phyloP scores from a whole-genome alignment of 2,888 invertebrate genomes.

The Trissolcus japonicus region DNA sequence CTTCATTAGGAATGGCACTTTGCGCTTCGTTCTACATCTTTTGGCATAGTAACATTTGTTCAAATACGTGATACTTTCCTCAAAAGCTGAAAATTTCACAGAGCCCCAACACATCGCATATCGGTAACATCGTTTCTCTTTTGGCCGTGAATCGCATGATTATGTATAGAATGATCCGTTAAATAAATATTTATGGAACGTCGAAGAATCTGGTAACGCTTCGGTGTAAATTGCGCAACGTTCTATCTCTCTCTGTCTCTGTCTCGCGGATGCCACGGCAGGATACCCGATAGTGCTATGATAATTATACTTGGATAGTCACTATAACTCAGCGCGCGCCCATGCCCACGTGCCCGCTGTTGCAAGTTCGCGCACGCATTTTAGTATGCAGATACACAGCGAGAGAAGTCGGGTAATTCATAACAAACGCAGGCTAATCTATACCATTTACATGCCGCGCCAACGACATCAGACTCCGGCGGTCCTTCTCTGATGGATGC shows the following conservation, averaged over 20 bases:
- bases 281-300: slow-evolving; percentile 44
- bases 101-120: background rate
- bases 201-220: slow-evolving; percentile 43
- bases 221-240: slow-evolving; percentile 45
- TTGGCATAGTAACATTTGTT: background rate
- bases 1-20: too few relatives aligned
- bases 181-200: slow-evolving; percentile 45
- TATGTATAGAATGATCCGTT: slow-evolving; percentile 30
- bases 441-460: slow-evolving; percentile 48
- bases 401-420: slow-evolving; percentile 46
- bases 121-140: slow-evolving; percentile 21
- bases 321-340: slow-evolving; percentile 42
- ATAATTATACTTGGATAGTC: slow-evolving; percentile 45
- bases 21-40: background rate
- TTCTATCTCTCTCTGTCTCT: background rate
- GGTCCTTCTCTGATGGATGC: slow-evolving; percentile 33
- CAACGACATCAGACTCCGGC: slow-evolving; percentile 33
- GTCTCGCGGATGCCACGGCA: slow-evolving; percentile 5
- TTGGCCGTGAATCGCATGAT: slow-evolving; percentile 25
- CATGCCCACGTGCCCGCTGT: slow-evolving; percentile 55
- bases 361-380: slow-evolving; percentile 41
- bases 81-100: slow-evolving; percentile 3
- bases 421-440: slow-evolving; percentile 52
- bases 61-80: slow-evolving; percentile 15
- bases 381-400: slow-evolving; percentile 45